These are phyloP conservation scores for Stenolophus ochropezus DNA, from an alignment of 2,888 invertebrate species.

Conservation along the genomic window DNA sequence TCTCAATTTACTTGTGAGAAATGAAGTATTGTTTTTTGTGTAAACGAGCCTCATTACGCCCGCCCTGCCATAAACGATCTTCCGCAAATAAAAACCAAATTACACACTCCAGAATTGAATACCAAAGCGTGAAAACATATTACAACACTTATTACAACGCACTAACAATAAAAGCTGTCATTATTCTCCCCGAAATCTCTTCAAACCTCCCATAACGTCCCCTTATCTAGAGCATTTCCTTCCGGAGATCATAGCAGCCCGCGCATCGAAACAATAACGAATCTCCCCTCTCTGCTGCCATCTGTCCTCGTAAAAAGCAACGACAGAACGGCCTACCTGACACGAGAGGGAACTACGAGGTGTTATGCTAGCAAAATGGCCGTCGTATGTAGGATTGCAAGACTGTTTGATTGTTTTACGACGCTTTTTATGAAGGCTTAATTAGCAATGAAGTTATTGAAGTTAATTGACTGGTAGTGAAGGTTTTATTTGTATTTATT, in stretches of 20 bases:
- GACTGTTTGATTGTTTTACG: slow-evolving; percentile 31
- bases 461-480: background rate
- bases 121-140: slow-evolving; percentile 37
- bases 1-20: too few species aligned
- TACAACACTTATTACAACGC: slow-evolving; percentile 33
- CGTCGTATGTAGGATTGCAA: background rate
- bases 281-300: slow-evolving; percentile 3
- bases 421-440: background rate
- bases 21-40: background rate
- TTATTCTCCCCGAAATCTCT: slow-evolving; percentile 35
- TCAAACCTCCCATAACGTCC: slow-evolving; percentile 32
- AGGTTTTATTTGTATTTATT: background rate
- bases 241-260: slow-evolving; percentile 27
- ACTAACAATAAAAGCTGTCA: slow-evolving; percentile 34
- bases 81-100: slow-evolving; percentile 21
- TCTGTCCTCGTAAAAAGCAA: slow-evolving; percentile 39
- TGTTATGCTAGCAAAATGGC: slow-evolving; percentile 15
- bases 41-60: background rate
- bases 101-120: slow-evolving; percentile 28
- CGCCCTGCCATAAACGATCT: background rate
- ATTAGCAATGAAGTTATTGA: background rate
- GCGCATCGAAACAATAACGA: slow-evolving; percentile 42
- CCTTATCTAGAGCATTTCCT: slow-evolving; percentile 32
- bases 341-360: background rate
- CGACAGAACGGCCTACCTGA: slow-evolving; percentile 15